Evolutionary conservation across 1,140 invertebrate genomes (phyloP).

Genomic region (Papilio aristodemus): DNA sequence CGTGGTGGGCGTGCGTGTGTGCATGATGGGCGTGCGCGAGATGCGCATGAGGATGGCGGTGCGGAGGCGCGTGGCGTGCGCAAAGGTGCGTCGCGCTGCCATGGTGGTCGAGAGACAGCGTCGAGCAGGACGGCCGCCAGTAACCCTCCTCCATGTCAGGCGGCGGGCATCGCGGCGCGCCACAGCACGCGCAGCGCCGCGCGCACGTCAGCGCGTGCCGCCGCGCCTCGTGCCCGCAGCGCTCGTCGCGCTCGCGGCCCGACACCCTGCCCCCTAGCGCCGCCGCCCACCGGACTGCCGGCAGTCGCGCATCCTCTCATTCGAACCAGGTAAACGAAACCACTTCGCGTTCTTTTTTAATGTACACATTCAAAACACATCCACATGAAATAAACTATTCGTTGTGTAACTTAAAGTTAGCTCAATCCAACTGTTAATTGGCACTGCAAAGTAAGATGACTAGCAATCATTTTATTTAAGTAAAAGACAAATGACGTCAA

Average conservation of each 20-base stretch:
- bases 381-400: neutral
- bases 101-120: conserved; percentile 73
- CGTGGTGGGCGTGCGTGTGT: conserved; percentile 54
- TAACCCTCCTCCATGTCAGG: conserved; percentile 76
- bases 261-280: conserved; percentile 74
- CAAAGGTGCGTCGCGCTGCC: conserved; percentile 70
- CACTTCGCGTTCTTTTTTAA: conserved; percentile 44
- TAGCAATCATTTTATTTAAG: neutral
- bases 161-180: conserved; percentile 73
- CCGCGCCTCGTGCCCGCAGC: conserved; percentile 76
- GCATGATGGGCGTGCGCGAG: conserved; percentile 55
- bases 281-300: conserved; percentile 58
- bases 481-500: conserved; percentile 5
- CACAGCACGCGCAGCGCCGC: conserved; percentile 74
- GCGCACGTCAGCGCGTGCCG: conserved; percentile 75
- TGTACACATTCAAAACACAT: conserved; percentile 41
- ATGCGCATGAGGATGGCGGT: conserved; percentile 59
- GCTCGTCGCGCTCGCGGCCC: conserved; percentile 75
- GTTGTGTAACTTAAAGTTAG: neutral
- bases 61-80: conserved; percentile 65
- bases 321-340: conserved; percentile 51
- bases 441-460: neutral
- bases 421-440: neutral
- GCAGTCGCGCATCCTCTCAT: conserved; percentile 71
- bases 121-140: conserved; percentile 74